Conservation (phyloP, 2,888 invertebrate species). For the Heliconius ismenius region DNA sequence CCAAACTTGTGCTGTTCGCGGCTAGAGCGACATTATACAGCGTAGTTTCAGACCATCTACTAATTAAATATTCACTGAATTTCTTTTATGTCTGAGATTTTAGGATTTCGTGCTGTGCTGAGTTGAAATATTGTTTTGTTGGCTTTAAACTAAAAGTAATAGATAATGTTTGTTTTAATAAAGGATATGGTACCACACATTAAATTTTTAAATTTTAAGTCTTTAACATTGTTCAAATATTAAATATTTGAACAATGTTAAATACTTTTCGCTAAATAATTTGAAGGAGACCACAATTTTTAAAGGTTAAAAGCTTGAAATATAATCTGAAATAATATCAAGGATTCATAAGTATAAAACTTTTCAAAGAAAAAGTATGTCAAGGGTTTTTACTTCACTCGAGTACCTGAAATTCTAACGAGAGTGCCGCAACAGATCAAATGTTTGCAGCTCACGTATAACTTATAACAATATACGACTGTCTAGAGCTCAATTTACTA, state of each 20-base stretch:
- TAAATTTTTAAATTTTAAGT: too few species aligned
- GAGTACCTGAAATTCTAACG: conserved; percentile 20
- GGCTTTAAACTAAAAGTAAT: background rate
- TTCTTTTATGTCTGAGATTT: conserved; percentile 30
- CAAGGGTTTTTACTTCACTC: conserved; percentile 20
- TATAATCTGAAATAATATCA: conserved; percentile 12
- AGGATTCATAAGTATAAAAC: conserved; percentile 7
- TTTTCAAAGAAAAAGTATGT: conserved; percentile 22
- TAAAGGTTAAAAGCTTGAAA: conserved; percentile 6
- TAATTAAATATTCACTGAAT: conserved; percentile 47
- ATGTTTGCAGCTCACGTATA: conserved; percentile 20
- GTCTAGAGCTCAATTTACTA: conserved; percentile 8
- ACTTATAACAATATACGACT: conserved; percentile 10
- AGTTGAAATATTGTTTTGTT: background rate
- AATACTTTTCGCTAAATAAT: background rate
- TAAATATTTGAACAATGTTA: background rate
- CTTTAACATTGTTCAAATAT: too few species aligned
- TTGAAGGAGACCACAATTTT: conserved; percentile 1
- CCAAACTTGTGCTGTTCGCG: conserved; percentile 48
- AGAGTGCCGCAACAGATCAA: conserved; percentile 21
- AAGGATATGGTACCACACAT: background rate
- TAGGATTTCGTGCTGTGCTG: conserved; percentile 5
- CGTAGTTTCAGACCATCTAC: conserved; percentile 31
- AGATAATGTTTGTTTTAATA: background rate
- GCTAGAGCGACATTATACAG: conserved; percentile 52